phyloP scores from a whole-genome alignment of 2,888 invertebrate species.

The Prionchulus punctatus region DNA sequence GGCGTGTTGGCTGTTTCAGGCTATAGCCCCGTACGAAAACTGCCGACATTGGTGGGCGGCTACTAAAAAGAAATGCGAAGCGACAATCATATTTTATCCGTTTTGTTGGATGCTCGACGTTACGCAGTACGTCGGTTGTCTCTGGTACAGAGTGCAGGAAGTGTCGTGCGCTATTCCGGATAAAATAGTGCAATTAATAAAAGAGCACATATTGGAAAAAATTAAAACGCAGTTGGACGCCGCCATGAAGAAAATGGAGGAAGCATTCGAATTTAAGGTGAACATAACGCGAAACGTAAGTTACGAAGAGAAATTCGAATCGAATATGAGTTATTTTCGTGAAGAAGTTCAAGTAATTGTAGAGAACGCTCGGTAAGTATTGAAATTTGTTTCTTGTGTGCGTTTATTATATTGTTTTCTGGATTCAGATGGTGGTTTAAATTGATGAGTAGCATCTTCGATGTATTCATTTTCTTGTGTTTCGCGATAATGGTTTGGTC shows the following conservation, averaged over 20 bases:
- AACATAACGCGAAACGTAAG: background rate
- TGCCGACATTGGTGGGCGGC: background rate
- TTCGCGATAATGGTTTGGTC: background rate
- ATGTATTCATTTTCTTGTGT: background rate
- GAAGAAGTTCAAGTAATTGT: background rate
- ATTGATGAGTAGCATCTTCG: background rate
- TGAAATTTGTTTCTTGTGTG: background rate
- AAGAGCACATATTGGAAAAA: background rate
- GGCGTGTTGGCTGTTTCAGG: too few relatives aligned
- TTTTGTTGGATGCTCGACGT: background rate
- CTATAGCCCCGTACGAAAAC: background rate
- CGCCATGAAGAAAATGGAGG: background rate
- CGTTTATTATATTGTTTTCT: background rate
- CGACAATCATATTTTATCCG: background rate
- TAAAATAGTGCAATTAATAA: background rate
- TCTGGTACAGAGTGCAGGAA: background rate
- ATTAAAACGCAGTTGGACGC: background rate
- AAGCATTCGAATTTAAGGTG: background rate
- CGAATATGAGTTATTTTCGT: background rate
- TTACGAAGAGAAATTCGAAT: background rate
- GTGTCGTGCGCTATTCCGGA: background rate
- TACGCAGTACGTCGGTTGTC: background rate
- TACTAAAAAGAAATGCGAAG: background rate
- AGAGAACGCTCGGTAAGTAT: background rate
- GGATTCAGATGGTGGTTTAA: background rate